Evolutionary conservation across 1,140 invertebrate species (phyloP).

Genomic region (Potamilus streckersoni): DNA sequence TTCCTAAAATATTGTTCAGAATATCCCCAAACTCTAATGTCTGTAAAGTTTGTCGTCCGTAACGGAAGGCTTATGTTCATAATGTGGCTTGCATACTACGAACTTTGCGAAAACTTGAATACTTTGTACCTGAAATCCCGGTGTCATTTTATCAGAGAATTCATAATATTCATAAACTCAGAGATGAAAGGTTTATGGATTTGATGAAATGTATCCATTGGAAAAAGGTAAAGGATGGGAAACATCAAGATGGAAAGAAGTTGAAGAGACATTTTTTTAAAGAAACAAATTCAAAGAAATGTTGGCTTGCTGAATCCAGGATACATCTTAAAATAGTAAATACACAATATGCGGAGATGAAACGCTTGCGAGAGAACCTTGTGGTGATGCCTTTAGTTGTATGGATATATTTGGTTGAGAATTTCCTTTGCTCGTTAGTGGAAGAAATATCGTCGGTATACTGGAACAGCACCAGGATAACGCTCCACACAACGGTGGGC

Average conservation of each 20-base stretch:
- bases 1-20: too few relatives aligned
- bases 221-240: constrained; percentile 3
- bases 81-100: too few relatives aligned
- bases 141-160: too few relatives aligned
- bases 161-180: not conserved
- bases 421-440: constrained; percentile 27
- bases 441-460: constrained; percentile 40
- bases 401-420: constrained; percentile 44
- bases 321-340: constrained; percentile 20
- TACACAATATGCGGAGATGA: constrained; percentile 21
- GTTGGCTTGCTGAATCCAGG: constrained; percentile 20
- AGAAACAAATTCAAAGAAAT: constrained; percentile 11
- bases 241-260: constrained; percentile 13
- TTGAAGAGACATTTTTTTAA: not conserved
- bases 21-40: too few relatives aligned
- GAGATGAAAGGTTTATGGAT: not conserved
- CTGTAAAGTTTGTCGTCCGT: too few relatives aligned
- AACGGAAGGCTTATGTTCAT: too few relatives aligned
- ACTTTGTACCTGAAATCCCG: too few relatives aligned
- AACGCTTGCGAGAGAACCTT: constrained; percentile 20
- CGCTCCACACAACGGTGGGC: constrained; percentile 24
- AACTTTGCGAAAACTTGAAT: too few relatives aligned
- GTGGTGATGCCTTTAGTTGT: constrained; percentile 19
- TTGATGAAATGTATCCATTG: constrained; percentile 12
- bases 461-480: constrained; percentile 19